phyloP scores from a whole-genome alignment of 2,797 vertebrate species.

The Lophotriccus pileatus region DNA sequence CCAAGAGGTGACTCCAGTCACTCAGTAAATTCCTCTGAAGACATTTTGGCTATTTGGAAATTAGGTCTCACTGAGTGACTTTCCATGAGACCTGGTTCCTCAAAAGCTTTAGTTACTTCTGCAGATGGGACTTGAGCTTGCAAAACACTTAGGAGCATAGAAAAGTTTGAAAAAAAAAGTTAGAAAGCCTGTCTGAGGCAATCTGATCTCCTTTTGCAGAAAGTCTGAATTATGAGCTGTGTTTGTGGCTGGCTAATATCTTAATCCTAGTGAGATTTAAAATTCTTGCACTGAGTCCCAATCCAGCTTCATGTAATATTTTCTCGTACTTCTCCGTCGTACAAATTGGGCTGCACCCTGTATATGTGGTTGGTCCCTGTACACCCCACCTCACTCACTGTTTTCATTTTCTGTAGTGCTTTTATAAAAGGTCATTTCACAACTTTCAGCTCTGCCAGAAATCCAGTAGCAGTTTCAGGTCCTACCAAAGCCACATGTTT shows the following conservation, averaged over 20 bases:
- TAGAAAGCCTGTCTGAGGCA: not conserved
- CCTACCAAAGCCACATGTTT: not conserved
- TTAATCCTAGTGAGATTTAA: constrained; percentile 13
- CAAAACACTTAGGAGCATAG: not conserved
- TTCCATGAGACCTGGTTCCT: not conserved
- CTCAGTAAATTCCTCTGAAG: not conserved
- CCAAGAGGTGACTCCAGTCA: not conserved
- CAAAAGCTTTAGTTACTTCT: constrained; percentile 1
- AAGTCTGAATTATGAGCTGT: not conserved
- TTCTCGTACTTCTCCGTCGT: not conserved
- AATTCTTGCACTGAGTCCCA: not conserved
- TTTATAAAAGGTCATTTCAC: not conserved
- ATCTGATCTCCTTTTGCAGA: not conserved
- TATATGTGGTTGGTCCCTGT: not conserved
- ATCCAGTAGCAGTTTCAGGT: not conserved
- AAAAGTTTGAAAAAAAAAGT: not conserved
- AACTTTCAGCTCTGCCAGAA: not conserved
- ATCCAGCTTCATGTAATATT: not conserved
- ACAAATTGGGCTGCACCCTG: not conserved
- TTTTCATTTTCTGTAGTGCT: not conserved
- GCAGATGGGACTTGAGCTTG: not conserved
- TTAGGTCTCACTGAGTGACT: not conserved
- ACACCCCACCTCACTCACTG: not conserved
- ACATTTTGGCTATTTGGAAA: not conserved
- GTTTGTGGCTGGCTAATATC: not conserved